Evolutionary conservation across 2,797 vertebrate species (phyloP).

Genomic region (Sebastes steindachneri): DNA sequence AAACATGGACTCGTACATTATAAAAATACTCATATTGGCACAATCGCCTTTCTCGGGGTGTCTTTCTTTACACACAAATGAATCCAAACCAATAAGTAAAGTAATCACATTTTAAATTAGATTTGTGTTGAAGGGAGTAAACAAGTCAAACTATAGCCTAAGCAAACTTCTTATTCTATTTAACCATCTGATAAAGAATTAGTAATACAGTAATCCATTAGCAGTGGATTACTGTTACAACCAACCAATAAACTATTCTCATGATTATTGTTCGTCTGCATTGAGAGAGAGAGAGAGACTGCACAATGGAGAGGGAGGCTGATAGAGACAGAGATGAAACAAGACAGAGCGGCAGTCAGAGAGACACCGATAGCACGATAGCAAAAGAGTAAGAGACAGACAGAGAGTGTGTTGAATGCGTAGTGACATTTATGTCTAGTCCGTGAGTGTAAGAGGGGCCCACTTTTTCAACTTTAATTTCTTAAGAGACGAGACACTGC

Average conservation of each 20-base stretch:
- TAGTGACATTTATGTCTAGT: slow-evolving; percentile 17
- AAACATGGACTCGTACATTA: not conserved
- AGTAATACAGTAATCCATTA: not conserved
- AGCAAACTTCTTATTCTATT: not conserved
- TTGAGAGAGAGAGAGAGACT: not conserved
- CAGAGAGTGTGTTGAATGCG: slow-evolving; percentile 12
- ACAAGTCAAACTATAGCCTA: not conserved
- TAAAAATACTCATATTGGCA: not conserved
- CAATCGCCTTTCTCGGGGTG: not conserved
- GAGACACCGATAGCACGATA: not conserved
- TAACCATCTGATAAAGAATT: not conserved
- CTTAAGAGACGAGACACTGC: not conserved
- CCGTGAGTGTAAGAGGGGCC: not conserved
- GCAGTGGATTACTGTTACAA: not conserved
- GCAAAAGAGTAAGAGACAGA: slow-evolving; percentile 5
- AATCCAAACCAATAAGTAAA: not conserved
- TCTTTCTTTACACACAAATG: not conserved
- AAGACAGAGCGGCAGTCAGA: slow-evolving; percentile 6
- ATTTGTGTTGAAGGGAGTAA: not conserved
- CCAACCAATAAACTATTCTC: not conserved
- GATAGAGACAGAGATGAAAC: slow-evolving; percentile 17
- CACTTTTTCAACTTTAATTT: slow-evolving; percentile 13
- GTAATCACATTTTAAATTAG: not conserved
- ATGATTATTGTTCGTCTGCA: not conserved
- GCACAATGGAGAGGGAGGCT: not conserved